phyloP scores from a whole-genome alignment of 2,113 vertebrate species.

The Neofelis nebulosa region DNA sequence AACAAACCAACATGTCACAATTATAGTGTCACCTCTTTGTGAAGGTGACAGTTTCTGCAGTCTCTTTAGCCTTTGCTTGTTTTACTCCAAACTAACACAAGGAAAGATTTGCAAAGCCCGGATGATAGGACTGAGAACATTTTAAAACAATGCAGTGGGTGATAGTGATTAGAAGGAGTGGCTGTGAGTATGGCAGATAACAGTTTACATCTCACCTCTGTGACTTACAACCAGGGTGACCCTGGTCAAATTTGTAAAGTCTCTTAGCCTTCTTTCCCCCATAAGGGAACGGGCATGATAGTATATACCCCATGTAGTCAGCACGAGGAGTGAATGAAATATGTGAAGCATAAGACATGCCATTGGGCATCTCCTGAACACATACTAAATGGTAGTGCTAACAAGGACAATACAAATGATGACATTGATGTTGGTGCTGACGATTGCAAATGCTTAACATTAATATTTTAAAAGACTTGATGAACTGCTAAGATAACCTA shows the following conservation, averaged over 20 bases:
- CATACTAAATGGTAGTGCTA: neutral
- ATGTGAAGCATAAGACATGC: neutral
- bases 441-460: slow-evolving; percentile 6
- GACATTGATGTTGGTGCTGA: neutral
- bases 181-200: neutral
- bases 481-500: neutral
- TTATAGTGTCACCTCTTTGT: neutral
- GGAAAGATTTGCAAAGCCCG: slow-evolving; percentile 25
- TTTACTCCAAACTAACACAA: neutral
- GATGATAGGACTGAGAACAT: neutral
- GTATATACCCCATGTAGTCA: neutral
- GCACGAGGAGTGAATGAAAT: neutral
- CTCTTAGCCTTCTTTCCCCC: neutral
- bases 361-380: neutral
- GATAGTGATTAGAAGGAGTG: neutral
- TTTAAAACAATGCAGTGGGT: neutral
- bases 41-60: neutral
- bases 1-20: slow-evolving; percentile 2
- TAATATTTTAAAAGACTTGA: slow-evolving; percentile 25
- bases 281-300: neutral
- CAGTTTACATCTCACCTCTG: neutral
- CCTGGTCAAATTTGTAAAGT: neutral
- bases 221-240: neutral
- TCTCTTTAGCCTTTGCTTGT: slow-evolving; percentile 18
- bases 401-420: slow-evolving; percentile 5